Evolutionary conservation across 92 coral and sea anemone genomes (phyloP), one percentile per base, ranked within the genome.

Genomic region (Porites lobata): DNA sequence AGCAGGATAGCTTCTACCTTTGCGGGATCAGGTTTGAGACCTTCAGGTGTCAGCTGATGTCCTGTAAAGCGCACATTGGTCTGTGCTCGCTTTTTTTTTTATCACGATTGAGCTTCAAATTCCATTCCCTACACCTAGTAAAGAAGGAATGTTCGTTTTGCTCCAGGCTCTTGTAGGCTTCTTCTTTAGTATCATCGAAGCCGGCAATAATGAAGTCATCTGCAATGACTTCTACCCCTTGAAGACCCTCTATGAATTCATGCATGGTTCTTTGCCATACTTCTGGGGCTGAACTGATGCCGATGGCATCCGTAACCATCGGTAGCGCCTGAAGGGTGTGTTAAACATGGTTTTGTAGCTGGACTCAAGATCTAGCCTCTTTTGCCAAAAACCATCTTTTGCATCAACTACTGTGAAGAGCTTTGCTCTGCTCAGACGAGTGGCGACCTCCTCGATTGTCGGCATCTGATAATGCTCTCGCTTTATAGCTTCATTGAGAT

Each of bases 181-280:
- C 87, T 81, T 88, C 69, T 5, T 62, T 70, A 2, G 76, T 81
- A 26, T 81, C 74, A 8, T 88, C 87, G 65, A 74, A 88, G 14
- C 92, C 87, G 24, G 82, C 86, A 43, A 88, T 82, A 54, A 88
- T 58, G 76, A 82, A 82, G 78, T 88, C 92, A 54, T 82, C 84
- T 7, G 87, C 84, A 56, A 82, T 76, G 38, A 88, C 84, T 82
- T 82, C 84, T 21, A 88, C 92, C 29, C 80, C 90, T 53, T 69
- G 65, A 18, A 88, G 82, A 6, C 82, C 87, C 53, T 81, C 82
- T n/a, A 81, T 77, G 20, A 81, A 80, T 81, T 80, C 75, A 76
- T 80, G 86, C 86, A 88, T 78, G 22, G 59, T 65, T 20, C 75
- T 57, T 72, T 72, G 87, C 81, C 81, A 81, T 58, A 88, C 82